These are phyloP conservation scores for Dryobotodes eremita DNA, from an alignment of 2,888 invertebrate species.

Conservation along the genomic window DNA sequence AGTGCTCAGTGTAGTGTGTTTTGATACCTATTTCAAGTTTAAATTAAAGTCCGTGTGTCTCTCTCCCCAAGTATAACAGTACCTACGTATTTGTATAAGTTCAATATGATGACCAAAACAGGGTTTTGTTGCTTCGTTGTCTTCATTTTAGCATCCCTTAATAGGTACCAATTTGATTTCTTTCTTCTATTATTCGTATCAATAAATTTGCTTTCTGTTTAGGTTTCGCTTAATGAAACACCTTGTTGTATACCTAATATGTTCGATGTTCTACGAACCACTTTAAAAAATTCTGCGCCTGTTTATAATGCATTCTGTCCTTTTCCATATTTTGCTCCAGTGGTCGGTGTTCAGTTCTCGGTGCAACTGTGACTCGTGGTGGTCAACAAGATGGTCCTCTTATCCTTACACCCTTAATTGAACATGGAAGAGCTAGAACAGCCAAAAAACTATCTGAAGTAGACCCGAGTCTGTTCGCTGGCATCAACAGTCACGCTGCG, in stretches of 20 bases:
- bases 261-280: background rate
- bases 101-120: background rate
- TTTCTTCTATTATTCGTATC: background rate
- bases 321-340: conserved; percentile 9
- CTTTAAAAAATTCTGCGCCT: background rate
- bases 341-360: conserved; percentile 1
- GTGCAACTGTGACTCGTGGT: background rate
- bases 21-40: background rate
- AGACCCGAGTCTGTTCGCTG: conserved; percentile 47
- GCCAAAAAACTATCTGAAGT: conserved; percentile 49
- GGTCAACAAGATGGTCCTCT: conserved; percentile 17
- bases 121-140: background rate
- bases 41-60: background rate
- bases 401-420: conserved; percentile 49
- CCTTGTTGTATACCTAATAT: background rate
- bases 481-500: conserved; percentile 44
- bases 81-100: background rate
- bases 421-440: conserved; percentile 29
- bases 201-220: no score
- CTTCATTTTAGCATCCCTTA: background rate
- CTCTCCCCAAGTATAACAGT: background rate
- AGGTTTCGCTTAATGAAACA: background rate
- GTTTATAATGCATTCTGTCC: background rate
- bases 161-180: conserved; percentile 9
- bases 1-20: conserved; percentile 2